Base-by-base conservation (phyloP, 2,888 invertebrate genomes). In the Hecatera dysodea region DNA sequence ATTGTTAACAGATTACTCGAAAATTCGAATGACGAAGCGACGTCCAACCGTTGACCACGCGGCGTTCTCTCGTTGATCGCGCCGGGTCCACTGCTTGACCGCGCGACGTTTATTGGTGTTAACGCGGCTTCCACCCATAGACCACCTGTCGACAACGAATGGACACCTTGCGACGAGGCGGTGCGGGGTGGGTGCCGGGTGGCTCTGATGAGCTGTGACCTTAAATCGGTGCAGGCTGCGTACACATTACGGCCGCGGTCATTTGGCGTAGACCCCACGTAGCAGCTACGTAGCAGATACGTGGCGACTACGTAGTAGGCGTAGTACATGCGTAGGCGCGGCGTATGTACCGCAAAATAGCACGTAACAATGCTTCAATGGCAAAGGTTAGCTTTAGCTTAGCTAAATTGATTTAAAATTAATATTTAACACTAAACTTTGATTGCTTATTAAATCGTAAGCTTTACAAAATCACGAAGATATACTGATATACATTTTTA, bases 381-480 rank as follows among this genome's bases (percentile, higher is more conserved):
- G 3, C 15, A 72, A 29, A 22, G 33, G 15, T 73, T n/a, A n/a
- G 72, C 36, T 42, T 9, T 33, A 33, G 8, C 33, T n/a, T 33
- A 33, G 29, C 19, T 22, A 29, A 17, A 3, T 33, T 50, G 22
- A 9, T 50, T 50, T 24, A 24, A 42, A 50, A 42, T 42, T n/a
- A n/a, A 39, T 39, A 39, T 4, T 15, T 9, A 33, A 50, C 19
- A 12, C 22, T 22, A 27, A 50, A 42, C 12, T 42, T n/a, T 33
- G 12, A 71, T 48, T 44, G 15, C 15, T 29, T 39, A 8, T 7
- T 29, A 29, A 6, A 29, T 29, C 29, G n/a, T 8, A n/a, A 27
- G n/a, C 27, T 15, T 44, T 27, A 27, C 36, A 66, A 24, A 7
- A 17, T 5, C 15, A 24, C 7, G 7, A 8, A 19, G 8, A 19